These are phyloP conservation scores for Ursus arctos DNA, from an alignment of 2,113 vertebrate genomes.

Conservation along the genomic window DNA sequence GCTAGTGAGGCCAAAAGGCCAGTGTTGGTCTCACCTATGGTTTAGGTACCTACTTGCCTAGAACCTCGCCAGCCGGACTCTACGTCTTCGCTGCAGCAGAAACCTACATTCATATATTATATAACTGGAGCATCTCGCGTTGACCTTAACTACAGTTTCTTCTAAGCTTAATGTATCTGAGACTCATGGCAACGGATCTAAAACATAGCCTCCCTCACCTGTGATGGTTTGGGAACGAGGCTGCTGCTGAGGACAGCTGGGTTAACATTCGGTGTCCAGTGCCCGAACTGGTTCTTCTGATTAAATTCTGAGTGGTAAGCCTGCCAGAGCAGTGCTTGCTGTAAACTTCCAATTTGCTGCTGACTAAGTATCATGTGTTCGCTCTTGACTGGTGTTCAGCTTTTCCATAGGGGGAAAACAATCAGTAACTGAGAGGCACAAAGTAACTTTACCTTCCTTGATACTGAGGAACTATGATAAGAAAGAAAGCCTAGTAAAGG, in stretches of 20 bases:
- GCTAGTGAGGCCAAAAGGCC: neutral
- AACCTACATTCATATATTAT: neutral
- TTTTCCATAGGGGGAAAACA: slow-evolving; percentile 37
- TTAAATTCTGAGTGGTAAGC: slow-evolving; percentile 26
- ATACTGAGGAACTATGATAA: neutral
- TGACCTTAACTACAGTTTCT: neutral
- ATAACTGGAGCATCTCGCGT: neutral
- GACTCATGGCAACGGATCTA: neutral
- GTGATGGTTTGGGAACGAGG: neutral
- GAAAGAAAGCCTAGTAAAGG: slow-evolving; percentile 1
- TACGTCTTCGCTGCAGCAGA: neutral
- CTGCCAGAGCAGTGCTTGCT: neutral
- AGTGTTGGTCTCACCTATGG: neutral
- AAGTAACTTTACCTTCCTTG: slow-evolving; percentile 13
- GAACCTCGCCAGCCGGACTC: neutral
- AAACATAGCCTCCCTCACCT: neutral
- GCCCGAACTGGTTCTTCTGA: slow-evolving; percentile 8
- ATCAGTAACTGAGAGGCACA: slow-evolving; percentile 22
- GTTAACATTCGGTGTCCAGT: neutral
- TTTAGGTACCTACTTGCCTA: neutral
- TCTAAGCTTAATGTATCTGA: neutral
- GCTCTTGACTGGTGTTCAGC: neutral
- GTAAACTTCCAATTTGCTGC: neutral
- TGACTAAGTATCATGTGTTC: slow-evolving; percentile 52
- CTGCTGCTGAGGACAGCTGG: neutral